phyloP scores from a whole-genome alignment of 2,113 vertebrate species.

The Excalfactoria chinensis region DNA sequence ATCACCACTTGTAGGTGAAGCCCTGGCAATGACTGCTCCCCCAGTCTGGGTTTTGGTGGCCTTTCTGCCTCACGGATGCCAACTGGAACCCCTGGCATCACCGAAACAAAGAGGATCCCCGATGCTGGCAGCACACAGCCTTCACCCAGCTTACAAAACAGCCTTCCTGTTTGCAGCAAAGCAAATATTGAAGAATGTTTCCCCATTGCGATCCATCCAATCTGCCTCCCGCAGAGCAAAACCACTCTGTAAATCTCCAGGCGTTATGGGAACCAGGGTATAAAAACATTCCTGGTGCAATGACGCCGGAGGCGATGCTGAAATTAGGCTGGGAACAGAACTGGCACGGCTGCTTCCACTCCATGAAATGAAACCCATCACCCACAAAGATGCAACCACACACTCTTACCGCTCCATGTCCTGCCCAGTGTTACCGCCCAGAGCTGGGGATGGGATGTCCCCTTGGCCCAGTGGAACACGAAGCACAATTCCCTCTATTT shows the following conservation, averaged over 20 bases:
- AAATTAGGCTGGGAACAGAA: constrained; percentile 53
- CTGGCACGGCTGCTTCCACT: not conserved
- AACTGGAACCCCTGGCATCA: not conserved
- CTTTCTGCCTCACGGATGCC: fast-evolving
- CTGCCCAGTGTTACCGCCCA: not conserved
- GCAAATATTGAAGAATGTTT: not conserved
- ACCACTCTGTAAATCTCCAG: not conserved
- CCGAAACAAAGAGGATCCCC: fast-evolving
- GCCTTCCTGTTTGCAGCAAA: not conserved
- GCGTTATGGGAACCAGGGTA: not conserved
- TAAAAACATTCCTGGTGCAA: not conserved
- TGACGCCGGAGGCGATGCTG: constrained; percentile 3
- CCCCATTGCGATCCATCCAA: not conserved
- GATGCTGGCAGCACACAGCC: fast-evolving
- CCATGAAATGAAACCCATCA: not conserved
- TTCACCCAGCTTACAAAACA: not conserved
- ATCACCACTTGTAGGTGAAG: not conserved
- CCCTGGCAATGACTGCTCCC: not conserved
- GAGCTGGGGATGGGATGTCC: not conserved
- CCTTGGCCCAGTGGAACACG: not conserved
- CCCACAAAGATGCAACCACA: not conserved
- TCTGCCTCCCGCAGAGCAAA: not conserved
- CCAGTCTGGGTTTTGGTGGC: not conserved
- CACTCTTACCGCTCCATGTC: not conserved
- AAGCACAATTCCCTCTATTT: not conserved